phyloP scores from a whole-genome alignment of 2,797 vertebrate genomes.

The Gallirallus australis region DNA sequence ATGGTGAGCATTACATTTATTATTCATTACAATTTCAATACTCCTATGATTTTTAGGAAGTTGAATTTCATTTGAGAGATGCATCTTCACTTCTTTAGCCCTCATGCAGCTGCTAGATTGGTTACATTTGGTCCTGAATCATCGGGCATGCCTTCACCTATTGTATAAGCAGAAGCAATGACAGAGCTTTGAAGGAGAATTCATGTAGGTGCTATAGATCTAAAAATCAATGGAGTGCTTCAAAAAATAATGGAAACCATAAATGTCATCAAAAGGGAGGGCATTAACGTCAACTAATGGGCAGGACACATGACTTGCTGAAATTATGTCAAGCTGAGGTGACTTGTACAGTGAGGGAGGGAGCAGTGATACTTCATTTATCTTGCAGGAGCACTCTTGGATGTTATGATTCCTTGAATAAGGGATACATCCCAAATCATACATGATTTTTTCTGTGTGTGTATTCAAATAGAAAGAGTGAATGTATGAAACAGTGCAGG shows the following conservation, averaged over 20 bases:
- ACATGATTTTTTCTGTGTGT: accelerated
- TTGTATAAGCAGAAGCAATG: not conserved
- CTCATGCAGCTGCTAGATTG: not conserved
- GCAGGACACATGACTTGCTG: not conserved
- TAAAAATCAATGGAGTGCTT: slow-evolving; percentile 23
- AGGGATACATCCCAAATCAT: not conserved
- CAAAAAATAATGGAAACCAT: slow-evolving; percentile 44
- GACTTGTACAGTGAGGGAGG: not conserved
- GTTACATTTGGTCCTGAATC: not conserved
- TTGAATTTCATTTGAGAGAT: not conserved
- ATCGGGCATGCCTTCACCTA: not conserved
- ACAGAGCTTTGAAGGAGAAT: slow-evolving; percentile 32
- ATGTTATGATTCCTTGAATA: not conserved
- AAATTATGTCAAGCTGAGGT: not conserved
- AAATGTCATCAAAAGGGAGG: slow-evolving; percentile 18
- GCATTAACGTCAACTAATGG: not conserved
- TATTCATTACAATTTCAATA: not conserved
- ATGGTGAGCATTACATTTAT: not conserved
- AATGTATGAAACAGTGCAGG: not conserved
- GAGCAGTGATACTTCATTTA: not conserved
- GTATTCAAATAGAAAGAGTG: not conserved
- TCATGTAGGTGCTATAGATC: slow-evolving; percentile 2
- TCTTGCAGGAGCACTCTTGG: not conserved
- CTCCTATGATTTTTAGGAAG: not conserved
- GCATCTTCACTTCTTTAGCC: not conserved